A percentile compares a stretch with the other conserved stretches of the same genome.
Conservation (phyloP, 1,140 invertebrate genomes). For the Aphelenchoides avenae region DNA sequence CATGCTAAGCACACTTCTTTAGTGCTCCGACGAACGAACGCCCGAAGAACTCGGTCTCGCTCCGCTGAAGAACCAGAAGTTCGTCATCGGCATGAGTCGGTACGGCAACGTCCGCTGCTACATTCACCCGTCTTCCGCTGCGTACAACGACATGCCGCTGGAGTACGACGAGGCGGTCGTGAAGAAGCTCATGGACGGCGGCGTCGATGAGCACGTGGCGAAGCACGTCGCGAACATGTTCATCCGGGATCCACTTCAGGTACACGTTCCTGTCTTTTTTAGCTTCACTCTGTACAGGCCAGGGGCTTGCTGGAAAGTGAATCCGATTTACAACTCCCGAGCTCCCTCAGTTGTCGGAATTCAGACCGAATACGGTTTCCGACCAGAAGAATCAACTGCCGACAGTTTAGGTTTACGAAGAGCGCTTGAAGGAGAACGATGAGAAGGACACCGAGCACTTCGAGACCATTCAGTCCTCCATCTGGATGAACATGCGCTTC, state of each 20-base stretch:
- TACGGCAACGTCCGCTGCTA: conserved; percentile 98
- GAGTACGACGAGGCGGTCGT: conserved; percentile 80
- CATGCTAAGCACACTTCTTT: no score
- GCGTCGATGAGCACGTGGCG: conserved; percentile 69
- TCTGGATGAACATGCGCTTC: conserved; percentile 99
- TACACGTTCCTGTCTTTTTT: no score
- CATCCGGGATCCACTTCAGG: conserved; percentile 85
- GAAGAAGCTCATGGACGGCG: conserved; percentile 74
- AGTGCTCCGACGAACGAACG: conserved; percentile 86
- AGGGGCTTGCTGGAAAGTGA: no score
- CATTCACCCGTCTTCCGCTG: conserved; percentile 77
- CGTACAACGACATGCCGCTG: conserved; percentile 85
- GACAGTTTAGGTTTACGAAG: conserved; percentile 73
- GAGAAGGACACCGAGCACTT: conserved; percentile 92
- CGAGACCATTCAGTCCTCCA: conserved; percentile 96
- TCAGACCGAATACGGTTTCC: no score
- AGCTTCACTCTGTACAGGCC: no score
- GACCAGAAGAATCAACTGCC: not conserved
- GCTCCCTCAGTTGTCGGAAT: no score
- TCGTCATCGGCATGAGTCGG: conserved; percentile 82
- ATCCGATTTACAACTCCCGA: no score
- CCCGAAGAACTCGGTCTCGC: conserved; percentile 80
- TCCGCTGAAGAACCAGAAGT: conserved; percentile 69
- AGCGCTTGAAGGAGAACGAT: conserved; percentile 92
- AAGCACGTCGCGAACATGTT: conserved; percentile 96